These are phyloP conservation scores for Rafetus swinhoei DNA, from an alignment of 2,113 vertebrate species.

Conservation along the genomic window DNA sequence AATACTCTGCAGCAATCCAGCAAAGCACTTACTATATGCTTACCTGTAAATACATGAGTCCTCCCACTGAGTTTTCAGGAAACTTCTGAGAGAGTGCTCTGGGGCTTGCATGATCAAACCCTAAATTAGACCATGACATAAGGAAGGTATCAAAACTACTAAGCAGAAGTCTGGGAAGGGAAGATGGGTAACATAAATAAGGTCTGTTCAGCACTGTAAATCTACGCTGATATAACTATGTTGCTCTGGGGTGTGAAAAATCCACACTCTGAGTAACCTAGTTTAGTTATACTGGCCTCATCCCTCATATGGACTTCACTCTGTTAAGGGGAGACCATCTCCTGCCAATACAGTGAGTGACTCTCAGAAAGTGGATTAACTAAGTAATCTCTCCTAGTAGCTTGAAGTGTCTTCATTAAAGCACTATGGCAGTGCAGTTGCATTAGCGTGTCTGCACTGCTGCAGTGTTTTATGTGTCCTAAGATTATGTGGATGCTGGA, in stretches of 20 bases:
- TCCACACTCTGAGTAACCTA: too few relatives aligned
- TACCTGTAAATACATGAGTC: not conserved
- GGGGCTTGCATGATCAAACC: not conserved
- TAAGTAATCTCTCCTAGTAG: too few relatives aligned
- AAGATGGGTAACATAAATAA: not conserved
- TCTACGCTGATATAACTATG: not conserved
- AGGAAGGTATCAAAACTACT: not conserved
- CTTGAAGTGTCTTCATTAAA: too few relatives aligned
- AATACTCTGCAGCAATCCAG: not conserved
- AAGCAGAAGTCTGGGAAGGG: not conserved
- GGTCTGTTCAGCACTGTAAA: not conserved
- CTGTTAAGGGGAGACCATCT: too few relatives aligned
- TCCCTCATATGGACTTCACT: too few relatives aligned
- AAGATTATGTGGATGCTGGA: not conserved
- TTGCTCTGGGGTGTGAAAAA: too few relatives aligned
- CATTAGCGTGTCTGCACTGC: too few relatives aligned
- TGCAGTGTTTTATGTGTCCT: too few relatives aligned
- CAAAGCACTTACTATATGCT: not conserved
- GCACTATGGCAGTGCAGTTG: too few relatives aligned
- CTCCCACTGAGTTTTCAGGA: not conserved
- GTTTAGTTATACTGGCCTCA: too few relatives aligned
- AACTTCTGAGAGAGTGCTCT: not conserved
- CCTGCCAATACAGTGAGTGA: too few relatives aligned
- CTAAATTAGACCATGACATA: not conserved
- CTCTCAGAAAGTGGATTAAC: too few relatives aligned